phyloP scores from a whole-genome alignment of 1,140 invertebrate genomes.

The Nephotettix cincticeps region DNA sequence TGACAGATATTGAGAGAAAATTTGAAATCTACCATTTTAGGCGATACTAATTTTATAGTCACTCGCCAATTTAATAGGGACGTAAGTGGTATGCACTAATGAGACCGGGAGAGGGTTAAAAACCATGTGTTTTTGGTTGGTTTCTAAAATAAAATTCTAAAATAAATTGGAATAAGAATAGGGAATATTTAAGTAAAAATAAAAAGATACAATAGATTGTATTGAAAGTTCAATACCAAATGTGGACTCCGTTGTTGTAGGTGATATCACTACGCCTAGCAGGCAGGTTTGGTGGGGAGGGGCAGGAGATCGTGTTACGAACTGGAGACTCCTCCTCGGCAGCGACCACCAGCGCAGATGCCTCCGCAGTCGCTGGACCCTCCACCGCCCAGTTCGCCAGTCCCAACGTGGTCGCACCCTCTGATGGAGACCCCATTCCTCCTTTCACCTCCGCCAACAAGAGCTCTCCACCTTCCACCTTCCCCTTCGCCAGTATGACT shows the following conservation, averaged over 20 bases:
- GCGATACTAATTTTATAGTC: too few relatives aligned
- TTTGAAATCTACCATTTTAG: too few relatives aligned
- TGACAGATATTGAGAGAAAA: too few relatives aligned
- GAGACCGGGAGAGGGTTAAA: not conserved
- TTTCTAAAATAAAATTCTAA: not conserved
- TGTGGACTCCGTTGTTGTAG: slow-evolving; percentile 48
- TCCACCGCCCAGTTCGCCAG: slow-evolving; percentile 64
- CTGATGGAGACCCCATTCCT: slow-evolving; percentile 55
- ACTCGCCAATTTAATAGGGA: too few relatives aligned
- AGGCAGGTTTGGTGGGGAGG: slow-evolving; percentile 65
- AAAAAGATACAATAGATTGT: not conserved
- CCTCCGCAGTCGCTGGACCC: slow-evolving; percentile 31
- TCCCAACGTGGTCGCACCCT: slow-evolving; percentile 73
- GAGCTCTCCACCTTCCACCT: slow-evolving; percentile 49
- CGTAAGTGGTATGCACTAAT: too few relatives aligned
- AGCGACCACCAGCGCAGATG: slow-evolving; percentile 47
- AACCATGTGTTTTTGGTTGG: not conserved
- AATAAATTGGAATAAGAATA: not conserved
- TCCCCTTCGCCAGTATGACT: slow-evolving; percentile 88
- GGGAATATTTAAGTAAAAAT: not conserved
- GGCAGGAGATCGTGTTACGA: slow-evolving; percentile 73
- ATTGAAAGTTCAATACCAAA: too few relatives aligned
- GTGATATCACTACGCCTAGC: slow-evolving; percentile 86
- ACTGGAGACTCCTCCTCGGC: slow-evolving; percentile 52
- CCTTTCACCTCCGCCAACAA: slow-evolving; percentile 46